A percentile compares a stretch with the other conserved stretches of the same genome.
phyloP scores from a whole-genome alignment of 2,113 vertebrate genomes.

The Phalacrocorax brasilianus region DNA sequence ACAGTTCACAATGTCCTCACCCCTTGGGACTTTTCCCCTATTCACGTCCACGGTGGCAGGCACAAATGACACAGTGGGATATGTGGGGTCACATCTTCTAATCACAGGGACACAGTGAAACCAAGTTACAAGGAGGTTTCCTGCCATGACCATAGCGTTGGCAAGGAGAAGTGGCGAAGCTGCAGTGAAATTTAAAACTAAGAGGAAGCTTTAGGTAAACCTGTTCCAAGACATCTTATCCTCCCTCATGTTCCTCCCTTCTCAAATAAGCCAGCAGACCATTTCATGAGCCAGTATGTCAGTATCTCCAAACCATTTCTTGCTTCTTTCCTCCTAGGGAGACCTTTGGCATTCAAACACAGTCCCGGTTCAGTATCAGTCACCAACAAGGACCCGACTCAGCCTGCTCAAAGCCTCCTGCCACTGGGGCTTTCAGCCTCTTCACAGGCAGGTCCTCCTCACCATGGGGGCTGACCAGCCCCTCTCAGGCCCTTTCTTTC shows the following conservation, averaged over 20 bases:
- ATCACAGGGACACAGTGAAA: background rate
- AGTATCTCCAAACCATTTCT: background rate
- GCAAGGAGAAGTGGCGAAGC: background rate
- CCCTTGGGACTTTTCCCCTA: background rate
- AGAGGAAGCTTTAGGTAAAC: background rate
- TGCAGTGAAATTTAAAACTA: background rate
- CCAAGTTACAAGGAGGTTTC: background rate
- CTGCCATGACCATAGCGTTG: fast-evolving
- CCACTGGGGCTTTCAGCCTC: fast-evolving
- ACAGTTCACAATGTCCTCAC: background rate
- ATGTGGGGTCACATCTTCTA: background rate
- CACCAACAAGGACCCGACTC: background rate
- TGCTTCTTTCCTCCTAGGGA: background rate
- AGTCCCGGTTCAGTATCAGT: background rate
- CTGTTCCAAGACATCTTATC: background rate
- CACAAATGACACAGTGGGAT: background rate
- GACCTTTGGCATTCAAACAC: background rate
- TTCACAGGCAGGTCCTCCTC: background rate
- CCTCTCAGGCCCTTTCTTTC: background rate
- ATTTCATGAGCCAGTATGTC: fast-evolving
- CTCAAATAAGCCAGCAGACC: background rate
- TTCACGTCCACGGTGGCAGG: background rate
- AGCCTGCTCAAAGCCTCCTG: background rate
- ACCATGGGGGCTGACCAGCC: fast-evolving
- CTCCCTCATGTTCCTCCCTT: background rate